These are phyloP conservation scores for Loxodonta africana DNA, from an alignment of 2,113 vertebrate species.

Conservation along the genomic window DNA sequence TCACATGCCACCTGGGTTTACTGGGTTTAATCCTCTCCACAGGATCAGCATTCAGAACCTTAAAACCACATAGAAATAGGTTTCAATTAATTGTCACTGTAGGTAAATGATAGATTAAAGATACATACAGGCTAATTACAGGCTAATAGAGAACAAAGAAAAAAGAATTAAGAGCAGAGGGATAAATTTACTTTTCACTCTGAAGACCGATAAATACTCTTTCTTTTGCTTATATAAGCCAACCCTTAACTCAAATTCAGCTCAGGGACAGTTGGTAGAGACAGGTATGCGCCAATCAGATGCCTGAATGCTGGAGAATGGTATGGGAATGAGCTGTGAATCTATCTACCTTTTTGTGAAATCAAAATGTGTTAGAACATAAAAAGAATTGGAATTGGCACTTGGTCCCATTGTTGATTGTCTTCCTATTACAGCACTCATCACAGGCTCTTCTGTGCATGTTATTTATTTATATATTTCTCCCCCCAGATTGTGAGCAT, in stretches of 20 bases:
- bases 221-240: not conserved
- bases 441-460: not conserved
- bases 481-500: not conserved
- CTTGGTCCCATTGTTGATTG: not conserved
- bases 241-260: not conserved
- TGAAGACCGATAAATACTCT: constrained; percentile 10
- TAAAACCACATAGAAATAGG: not conserved
- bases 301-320: not conserved
- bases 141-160: not conserved
- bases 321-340: not conserved
- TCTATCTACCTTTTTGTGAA: not conserved
- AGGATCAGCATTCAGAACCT: not conserved
- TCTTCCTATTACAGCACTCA: not conserved
- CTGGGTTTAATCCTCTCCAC: not conserved
- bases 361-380: not conserved
- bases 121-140: too few relatives aligned
- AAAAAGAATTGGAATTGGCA: not conserved
- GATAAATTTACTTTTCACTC: constrained; percentile 22
- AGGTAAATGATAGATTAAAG: not conserved
- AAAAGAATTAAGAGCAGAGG: not conserved
- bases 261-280: not conserved
- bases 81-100: not conserved
- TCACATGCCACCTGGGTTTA: not conserved
- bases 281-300: not conserved
- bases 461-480: not conserved